A percentile compares a stretch with the other conserved stretches of the same genome.
phyloP scores from a whole-genome alignment of 2,797 vertebrate species.

The Poeciliopsis gracilis region DNA sequence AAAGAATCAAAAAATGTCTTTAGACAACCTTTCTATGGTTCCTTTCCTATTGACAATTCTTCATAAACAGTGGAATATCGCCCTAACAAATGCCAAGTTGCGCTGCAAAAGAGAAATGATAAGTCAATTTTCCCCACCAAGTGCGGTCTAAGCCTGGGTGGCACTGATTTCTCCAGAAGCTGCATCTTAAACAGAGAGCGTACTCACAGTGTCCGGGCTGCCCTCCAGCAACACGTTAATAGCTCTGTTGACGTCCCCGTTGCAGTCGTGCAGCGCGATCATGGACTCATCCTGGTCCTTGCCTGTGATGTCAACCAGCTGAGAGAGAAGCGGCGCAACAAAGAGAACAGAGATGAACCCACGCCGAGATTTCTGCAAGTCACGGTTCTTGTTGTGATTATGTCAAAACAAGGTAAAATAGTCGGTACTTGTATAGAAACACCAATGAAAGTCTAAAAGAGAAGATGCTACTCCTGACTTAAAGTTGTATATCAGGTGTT shows the following conservation, averaged over 20 bases:
- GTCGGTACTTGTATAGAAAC: neutral
- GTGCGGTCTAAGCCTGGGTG: conserved; percentile 28
- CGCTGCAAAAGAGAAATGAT: neutral
- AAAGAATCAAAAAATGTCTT: neutral
- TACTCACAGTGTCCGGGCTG: conserved; percentile 94
- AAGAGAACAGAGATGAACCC: conserved; percentile 34
- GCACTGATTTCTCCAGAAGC: conserved; percentile 50
- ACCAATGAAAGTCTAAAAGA: neutral
- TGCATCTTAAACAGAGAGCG: conserved; percentile 42
- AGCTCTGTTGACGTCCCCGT: conserved; percentile 98
- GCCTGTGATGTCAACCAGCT: conserved; percentile 99
- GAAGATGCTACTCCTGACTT: neutral
- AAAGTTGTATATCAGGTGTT: neutral
- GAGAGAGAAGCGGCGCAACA: conserved; percentile 42
- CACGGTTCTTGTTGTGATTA: neutral
- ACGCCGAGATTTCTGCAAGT: neutral
- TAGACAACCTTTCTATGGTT: neutral
- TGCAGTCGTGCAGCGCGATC: conserved; percentile 98
- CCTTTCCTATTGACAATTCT: neutral
- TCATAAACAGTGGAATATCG: neutral
- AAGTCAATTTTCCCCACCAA: neutral
- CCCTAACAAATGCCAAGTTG: neutral
- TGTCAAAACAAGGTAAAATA: neutral
- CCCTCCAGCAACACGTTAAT: conserved; percentile 98
- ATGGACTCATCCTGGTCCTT: conserved; percentile 99